Percentiles rank a stretch among this genome's conserved stretches.
Conservation (phyloP, 2,113 vertebrate species). For the Coreoperca whiteheadi region DNA sequence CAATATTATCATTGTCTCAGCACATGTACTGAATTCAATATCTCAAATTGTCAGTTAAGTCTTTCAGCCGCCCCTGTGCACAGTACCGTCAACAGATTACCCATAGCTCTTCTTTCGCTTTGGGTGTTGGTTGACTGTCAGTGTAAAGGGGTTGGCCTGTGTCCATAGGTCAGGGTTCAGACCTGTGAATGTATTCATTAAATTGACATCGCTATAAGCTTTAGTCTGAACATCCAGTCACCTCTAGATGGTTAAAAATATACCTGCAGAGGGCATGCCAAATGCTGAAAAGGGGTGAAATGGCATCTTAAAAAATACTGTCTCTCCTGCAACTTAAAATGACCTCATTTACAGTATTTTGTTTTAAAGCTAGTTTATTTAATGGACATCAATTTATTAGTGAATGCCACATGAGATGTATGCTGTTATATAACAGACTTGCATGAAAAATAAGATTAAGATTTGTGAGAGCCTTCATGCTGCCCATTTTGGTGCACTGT, state of each 20-base stretch:
- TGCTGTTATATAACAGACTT: neutral
- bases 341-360: neutral
- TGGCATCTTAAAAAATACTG: neutral
- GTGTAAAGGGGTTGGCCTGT: neutral
- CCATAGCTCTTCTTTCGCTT: neutral
- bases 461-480: too few species aligned
- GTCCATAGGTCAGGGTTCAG: neutral
- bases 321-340: neutral
- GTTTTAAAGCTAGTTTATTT: neutral
- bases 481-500: neutral
- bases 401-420: neutral
- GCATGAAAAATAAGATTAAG: neutral
- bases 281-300: neutral
- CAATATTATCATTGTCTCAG: neutral
- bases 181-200: neutral
- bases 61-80: neutral
- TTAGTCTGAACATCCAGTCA: too few species aligned
- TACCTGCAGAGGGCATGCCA: neutral
- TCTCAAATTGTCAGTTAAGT: neutral
- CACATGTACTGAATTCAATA: neutral
- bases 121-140: neutral
- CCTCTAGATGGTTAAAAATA: neutral
- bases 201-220: neutral
- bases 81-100: neutral
- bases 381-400: neutral